A percentile compares a stretch with the other conserved stretches of the same genome.
phyloP scores from a whole-genome alignment of 2,888 invertebrate species.

The Tridacna gigas region DNA sequence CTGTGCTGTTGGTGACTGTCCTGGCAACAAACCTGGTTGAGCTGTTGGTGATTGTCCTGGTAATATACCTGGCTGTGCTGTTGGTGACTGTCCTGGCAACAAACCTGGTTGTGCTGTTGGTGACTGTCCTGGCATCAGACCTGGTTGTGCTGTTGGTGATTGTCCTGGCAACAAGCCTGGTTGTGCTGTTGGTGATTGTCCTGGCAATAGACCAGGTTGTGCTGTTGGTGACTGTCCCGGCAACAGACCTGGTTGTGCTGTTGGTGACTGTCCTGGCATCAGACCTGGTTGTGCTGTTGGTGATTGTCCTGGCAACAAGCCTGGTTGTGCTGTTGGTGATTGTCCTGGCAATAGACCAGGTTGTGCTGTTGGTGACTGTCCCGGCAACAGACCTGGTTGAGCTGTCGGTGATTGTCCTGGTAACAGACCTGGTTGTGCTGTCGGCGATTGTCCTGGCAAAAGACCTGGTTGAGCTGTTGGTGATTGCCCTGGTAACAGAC shows the following conservation, averaged over 20 bases:
- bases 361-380: slow-evolving; percentile 42
- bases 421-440: slow-evolving; percentile 37
- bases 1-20: slow-evolving; percentile 56
- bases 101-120: slow-evolving; percentile 54
- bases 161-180: slow-evolving; percentile 29
- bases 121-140: slow-evolving; percentile 44
- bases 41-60: slow-evolving; percentile 52
- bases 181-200: slow-evolving; percentile 43
- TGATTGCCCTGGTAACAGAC: slow-evolving; percentile 28
- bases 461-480: slow-evolving; percentile 48
- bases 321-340: slow-evolving; percentile 51
- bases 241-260: slow-evolving; percentile 35
- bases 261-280: slow-evolving; percentile 46
- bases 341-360: slow-evolving; percentile 32
- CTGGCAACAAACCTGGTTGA: slow-evolving; percentile 39
- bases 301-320: slow-evolving; percentile 53
- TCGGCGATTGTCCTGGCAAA: slow-evolving; percentile 45
- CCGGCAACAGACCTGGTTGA: slow-evolving; percentile 23
- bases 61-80: slow-evolving; percentile 39
- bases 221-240: slow-evolving; percentile 49
- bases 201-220: slow-evolving; percentile 43
- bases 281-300: slow-evolving; percentile 42
- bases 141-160: slow-evolving; percentile 56
- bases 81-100: slow-evolving; percentile 40
- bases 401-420: slow-evolving; percentile 48